A percentile compares a stretch with the other conserved stretches of the same genome.
These are phyloP conservation scores for Phaonia tiefii DNA, from an alignment of 2,888 invertebrate species.

Conservation along the genomic window DNA sequence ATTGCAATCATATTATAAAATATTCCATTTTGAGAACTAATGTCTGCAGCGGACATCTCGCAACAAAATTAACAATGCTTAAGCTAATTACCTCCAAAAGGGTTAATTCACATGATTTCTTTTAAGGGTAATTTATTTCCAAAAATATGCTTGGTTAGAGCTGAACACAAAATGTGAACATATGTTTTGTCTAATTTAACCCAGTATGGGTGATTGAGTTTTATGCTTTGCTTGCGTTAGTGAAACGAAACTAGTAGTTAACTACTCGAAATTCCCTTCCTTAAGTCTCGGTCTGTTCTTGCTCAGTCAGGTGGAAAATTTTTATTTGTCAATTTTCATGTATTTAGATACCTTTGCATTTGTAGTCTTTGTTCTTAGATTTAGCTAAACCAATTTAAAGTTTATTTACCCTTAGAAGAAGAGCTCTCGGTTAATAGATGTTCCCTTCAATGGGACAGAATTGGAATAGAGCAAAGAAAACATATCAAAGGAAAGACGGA, in stretches of 20 bases:
- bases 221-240: conserved; percentile 28
- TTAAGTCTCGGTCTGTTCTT: neutral
- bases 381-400: conserved; percentile 30
- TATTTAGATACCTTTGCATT: neutral
- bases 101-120: conserved; percentile 43
- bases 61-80: too few relatives aligned
- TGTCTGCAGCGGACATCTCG: too few relatives aligned
- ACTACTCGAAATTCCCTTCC: neutral
- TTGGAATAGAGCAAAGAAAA: neutral
- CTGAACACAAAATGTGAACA: conserved; percentile 53
- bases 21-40: too few relatives aligned
- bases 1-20: too few relatives aligned
- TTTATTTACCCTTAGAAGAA: conserved; percentile 4
- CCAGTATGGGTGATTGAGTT: conserved; percentile 61
- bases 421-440: neutral
- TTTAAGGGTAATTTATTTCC: conserved; percentile 57
- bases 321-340: conserved; percentile 56
- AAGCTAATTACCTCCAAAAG: conserved; percentile 37
- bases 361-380: conserved; percentile 8
- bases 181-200: conserved; percentile 63
- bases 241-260: conserved; percentile 28
- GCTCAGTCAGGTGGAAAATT: conserved; percentile 63
- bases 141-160: conserved; percentile 28
- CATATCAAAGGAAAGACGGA: conserved; percentile 37
- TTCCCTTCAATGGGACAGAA: neutral